Base-by-base conservation (phyloP, 2,797 vertebrate genomes). In the Cossypha polioptera region DNA sequence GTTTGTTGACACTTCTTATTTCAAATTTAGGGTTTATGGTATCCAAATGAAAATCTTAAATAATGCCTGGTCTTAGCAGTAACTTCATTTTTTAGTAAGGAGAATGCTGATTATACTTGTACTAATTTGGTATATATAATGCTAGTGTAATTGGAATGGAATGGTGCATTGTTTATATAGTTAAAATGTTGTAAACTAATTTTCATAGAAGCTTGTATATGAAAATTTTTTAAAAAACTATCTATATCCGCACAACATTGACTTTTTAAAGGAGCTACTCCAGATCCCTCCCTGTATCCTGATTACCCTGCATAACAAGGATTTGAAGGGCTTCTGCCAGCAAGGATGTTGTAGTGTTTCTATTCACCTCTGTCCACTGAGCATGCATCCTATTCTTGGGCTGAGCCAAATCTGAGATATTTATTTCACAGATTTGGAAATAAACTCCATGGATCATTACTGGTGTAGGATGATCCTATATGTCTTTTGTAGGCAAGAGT, bases 1-100 rank as follows among this genome's bases (percentile, higher is more conserved):
- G 28, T 74, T 92, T 90, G 12, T 91, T 95, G 59, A 18, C 68
- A 62, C 12, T 69, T 94, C 10, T 76, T 53, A 86, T 69, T 92
- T 81, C 62, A 80, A 90, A 48, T 7, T 65, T 78, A 90, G 38
- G 6, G 7, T 67, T 89, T 93, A 67, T 42, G 40, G 5, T 61
- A 26, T 81, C 68, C 31, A 93, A 94, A 69, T 81, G 5, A 38
- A 95, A 95, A 93, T 78, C 48, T 87, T 85, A 84, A 88, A 71
- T 75, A 83, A 55, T 33, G 9, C 15, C 20, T 92, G 26, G n/a
- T 81, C 51, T 79, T 74, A 54, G 29, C 2, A 5, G 83, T 89
- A 90, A 67, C 6, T 78, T 54, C 2, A 9, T 40, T 86, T 94
- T 86, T 42, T 69, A 35, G 31, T 63, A 61, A 29, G 21, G 14